Base-by-base conservation (phyloP, 2,113 vertebrate genomes). In the Taurulus bubalis region DNA sequence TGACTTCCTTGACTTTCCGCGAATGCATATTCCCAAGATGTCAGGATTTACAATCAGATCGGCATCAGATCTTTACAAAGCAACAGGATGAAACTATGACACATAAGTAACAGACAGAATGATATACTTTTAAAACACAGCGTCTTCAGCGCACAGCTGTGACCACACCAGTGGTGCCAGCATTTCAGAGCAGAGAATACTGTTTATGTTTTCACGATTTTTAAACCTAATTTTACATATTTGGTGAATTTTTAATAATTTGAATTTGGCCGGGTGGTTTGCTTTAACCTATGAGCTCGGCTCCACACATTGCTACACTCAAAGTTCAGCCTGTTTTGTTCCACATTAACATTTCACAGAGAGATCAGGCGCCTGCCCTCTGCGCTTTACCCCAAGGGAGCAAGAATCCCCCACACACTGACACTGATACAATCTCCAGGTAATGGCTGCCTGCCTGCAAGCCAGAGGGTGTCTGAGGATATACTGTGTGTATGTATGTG, bases 361-460 rank as follows among this genome's bases (percentile, higher is more conserved):
- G 64, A 86, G 92, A 91, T 87, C 89, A 88, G 90, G 93, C 85
- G 92, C 90, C 91, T 92, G 94, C 90, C 93, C 93, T 90, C 89
- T 89, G 85, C 63, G 88, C 88, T 91, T 85, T 90, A 86, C 94
- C 90, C 90, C 75, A 38, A 58, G 90, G 90, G 91, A 93, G 90
- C 81, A 87, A 85, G 88, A 89, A 90, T 87, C 92, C 89, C 91
- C 87, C 89, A 89, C 89, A 89, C 89, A 82, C 85, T 89, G 93
- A 95, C 93, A 94, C 92, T 90, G 94, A 95, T 93, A 94, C 93
- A 92, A 95, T 94, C 94, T 94, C 87, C 91, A 94, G 92, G 93
- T 94, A 94, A 93, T 93, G 85, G 81, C 79, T 85, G 81, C 88
- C 71, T 86, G 87, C 88, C 88, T 83, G 67, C 82, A 71, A 87